Evolutionary conservation across 2,797 vertebrate genomes (phyloP), one percentile per base, ranked within the genome.

Genomic region (Clarias platycephalus): DNA sequence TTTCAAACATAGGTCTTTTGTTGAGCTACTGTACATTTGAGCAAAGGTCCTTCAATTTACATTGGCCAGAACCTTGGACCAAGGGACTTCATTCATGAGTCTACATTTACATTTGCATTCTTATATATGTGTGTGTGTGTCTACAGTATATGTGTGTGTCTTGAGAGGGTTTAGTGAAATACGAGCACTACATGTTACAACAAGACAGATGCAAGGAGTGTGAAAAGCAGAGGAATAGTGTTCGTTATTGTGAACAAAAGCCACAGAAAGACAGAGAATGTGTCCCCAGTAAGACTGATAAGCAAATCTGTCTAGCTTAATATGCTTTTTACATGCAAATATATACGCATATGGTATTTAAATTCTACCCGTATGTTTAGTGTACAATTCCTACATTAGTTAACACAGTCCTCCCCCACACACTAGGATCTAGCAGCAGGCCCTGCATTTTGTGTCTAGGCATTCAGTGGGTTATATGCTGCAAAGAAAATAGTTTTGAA

Each of bases 251-350:
- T 22, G 22, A n/a, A 78, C 57, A 78, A 62, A 78, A 7, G 75
- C 5, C 72, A 77, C 10, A 60, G 22, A 58, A 40, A 24, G 53
- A 57, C 15, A 31, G 16, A 13, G 53, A 34, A 18, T 57, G 28
- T 34, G 26, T 22, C 74, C 28, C 34, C 8, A 12, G 26, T 31
- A 76, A 58, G 28, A 58, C 13, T 1, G 20, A 76, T n/a, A 78
- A 40, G 55, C 34, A 78, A n/a, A 78, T 78, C 57, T n/a, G 7
- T 40, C 34, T 24, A 62, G 5, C 31, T 78, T 78, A 37, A 78
- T 62, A 60, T 60, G 22, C 5, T 16, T 78, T 78, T 0, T 58
- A 78, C 34, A 62, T 78, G 75, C 75, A 37, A 78, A 78, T n/a
- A 78, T 62, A 60, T 37, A 8, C 20, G 16, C 57, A 78, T 34